These are phyloP conservation scores for Cynaeus angustus DNA, from an alignment of 2,888 invertebrate genomes.

Conservation along the genomic window DNA sequence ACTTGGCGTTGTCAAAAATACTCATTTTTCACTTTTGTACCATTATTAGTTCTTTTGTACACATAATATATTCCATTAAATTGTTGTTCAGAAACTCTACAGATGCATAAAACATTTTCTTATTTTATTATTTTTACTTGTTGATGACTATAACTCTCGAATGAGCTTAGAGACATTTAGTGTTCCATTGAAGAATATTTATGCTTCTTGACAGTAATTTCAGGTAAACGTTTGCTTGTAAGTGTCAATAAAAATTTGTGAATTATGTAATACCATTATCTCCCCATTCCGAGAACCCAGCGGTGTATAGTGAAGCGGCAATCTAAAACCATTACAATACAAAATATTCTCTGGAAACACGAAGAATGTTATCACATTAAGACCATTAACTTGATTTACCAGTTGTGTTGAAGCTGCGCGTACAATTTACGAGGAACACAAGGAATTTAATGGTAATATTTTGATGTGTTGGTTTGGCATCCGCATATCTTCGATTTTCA, in stretches of 20 bases:
- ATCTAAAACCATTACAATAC: conserved; percentile 60
- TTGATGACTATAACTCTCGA: no score
- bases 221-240: neutral
- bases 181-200: neutral
- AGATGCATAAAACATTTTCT: no score
- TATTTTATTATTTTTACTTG: no score
- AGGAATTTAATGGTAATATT: conserved; percentile 66
- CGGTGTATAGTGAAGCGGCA: conserved; percentile 35
- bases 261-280: conserved; percentile 17
- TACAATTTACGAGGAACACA: conserved; percentile 61
- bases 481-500: conserved; percentile 10
- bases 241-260: conserved; percentile 13
- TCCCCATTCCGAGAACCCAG: conserved; percentile 19
- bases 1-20: no score
- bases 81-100: no score
- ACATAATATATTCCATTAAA: no score
- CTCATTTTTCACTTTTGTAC: no score
- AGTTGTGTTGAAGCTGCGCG: conserved; percentile 53
- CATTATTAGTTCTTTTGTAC: no score
- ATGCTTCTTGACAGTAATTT: conserved; percentile 10
- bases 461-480: conserved; percentile 48
- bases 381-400: conserved; percentile 66
- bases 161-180: neutral
- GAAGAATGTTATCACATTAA: conserved; percentile 65
- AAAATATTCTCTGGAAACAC: conserved; percentile 60